A percentile compares a stretch with the other conserved stretches of the same genome.
These are phyloP conservation scores for Enteromius argenteus DNA, from an alignment of 2,797 vertebrate genomes.

Conservation along the genomic window DNA sequence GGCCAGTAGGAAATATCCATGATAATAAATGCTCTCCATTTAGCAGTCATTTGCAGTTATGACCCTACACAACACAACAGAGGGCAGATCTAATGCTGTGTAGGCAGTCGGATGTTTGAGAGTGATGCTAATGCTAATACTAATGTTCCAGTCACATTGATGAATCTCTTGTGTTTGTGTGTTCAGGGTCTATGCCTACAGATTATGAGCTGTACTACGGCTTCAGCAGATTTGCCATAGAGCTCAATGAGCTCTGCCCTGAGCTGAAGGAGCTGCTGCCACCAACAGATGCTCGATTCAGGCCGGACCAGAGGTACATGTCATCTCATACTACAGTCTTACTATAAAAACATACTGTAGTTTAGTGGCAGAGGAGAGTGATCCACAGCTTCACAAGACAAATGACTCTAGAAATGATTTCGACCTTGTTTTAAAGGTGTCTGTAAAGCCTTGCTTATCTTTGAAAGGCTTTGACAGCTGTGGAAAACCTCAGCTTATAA, in stretches of 20 bases:
- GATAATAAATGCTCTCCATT: background rate
- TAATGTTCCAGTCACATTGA: background rate
- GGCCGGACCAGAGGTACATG: conserved; percentile 94
- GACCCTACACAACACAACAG: background rate
- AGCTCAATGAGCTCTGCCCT: conserved; percentile 96
- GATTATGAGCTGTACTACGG: conserved; percentile 98
- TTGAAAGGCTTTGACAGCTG: background rate
- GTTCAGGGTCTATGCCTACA: conserved; percentile 94
- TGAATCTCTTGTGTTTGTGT: background rate
- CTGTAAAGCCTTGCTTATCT: background rate
- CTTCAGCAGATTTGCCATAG: conserved; percentile 97
- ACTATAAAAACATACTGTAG: background rate
- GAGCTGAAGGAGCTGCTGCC: conserved; percentile 93
- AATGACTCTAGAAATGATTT: background rate
- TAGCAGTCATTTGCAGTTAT: background rate
- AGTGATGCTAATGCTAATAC: background rate
- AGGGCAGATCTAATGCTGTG: background rate
- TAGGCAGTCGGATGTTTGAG: background rate
- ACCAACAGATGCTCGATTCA: conserved; percentile 92
- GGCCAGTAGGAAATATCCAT: background rate
- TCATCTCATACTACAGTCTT: too few relatives aligned
- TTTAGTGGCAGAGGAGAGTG: background rate
- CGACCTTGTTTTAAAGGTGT: background rate
- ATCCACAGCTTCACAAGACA: background rate
- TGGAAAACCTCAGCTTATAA: background rate